phyloP scores from a whole-genome alignment of 2,888 invertebrate species.

The Stictocephala bisonia region DNA sequence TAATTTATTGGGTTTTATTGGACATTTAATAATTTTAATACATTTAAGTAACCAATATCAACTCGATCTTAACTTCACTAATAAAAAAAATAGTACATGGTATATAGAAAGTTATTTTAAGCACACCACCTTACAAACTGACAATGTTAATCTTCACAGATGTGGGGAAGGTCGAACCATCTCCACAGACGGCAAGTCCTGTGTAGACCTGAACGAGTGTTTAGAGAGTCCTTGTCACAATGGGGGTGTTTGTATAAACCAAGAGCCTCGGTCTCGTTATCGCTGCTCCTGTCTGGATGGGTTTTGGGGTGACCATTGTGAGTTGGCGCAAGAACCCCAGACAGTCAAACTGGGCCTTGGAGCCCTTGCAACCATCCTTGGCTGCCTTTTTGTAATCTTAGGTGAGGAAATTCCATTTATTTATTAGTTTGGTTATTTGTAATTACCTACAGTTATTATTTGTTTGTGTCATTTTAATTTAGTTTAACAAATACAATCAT shows the following conservation, averaged over 20 bases:
- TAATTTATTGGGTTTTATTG: no score
- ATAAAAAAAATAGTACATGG: no score
- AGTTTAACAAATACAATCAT: no score
- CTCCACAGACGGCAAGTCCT: conserved; percentile 89
- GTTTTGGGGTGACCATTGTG: conserved; percentile 94
- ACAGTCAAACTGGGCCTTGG: conserved; percentile 96
- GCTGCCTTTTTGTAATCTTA: conserved; percentile 95
- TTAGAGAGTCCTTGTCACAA: conserved; percentile 93
- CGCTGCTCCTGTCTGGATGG: conserved; percentile 92
- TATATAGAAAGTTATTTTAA: no score
- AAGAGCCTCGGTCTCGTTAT: conserved; percentile 85
- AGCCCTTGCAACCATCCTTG: conserved; percentile 95
- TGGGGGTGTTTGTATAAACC: conserved; percentile 91
- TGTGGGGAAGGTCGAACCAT: conserved; percentile 93
- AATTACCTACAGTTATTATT: no score
- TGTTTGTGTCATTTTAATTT: no score
- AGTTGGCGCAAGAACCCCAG: conserved; percentile 91
- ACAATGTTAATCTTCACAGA: conserved; percentile 72
- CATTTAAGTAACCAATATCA: no score
- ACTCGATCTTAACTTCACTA: no score
- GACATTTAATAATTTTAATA: no score
- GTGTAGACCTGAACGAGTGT: conserved; percentile 95
- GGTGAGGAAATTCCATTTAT: no score
- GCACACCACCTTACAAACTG: no score
- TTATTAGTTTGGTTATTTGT: no score